Base-by-base conservation (phyloP, 2,113 vertebrate genomes). In the Channa argus region DNA sequence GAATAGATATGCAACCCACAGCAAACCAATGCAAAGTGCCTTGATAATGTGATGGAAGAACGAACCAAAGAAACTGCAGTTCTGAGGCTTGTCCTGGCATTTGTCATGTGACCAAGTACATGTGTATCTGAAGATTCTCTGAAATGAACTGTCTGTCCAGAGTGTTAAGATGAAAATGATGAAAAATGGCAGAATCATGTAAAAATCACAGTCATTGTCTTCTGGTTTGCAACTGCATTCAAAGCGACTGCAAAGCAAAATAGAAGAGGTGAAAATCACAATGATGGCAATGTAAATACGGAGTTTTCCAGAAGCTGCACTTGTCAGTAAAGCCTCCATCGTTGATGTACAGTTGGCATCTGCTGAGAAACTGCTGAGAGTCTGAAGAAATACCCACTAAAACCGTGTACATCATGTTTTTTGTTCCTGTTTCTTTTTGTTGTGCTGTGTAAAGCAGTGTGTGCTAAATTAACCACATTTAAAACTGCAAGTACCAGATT, bases 1-100 rank as follows among this genome's bases (percentile, higher is more conserved):
- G 1, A 70, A 34, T 11, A 60, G 45, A 8, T 9, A 59, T 5
- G 41, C 15, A 12, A 41, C 14, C 67, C 67, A 70, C 55, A 70
- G 55, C 11, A 50, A 10, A 9, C 36, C 15, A 5, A 70, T 41
- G 6, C 15, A 5, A 41, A 24, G 14, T 10, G 55, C 67, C 36
- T 5, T 36, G 0, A 39, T 0, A 0, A 64, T 2, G 15, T 12
- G 24, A 7, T 1, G 3, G 8, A 24, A 5, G 6, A 5, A 44
- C 11, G n/a, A 39, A 2, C 11, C 3, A n/a, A 13, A 14, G 10
- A 55, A 33, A 14, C 14, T 39, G 34, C 7, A 24, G 24, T 24
- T 24, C 24, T 24, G 24, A 24, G 24, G 24, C 24, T 24, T 24
- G 24, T 24, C 24, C 24, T 24, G 24, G 24, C 24, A 24, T 24